A percentile compares a stretch with the other conserved stretches of the same genome.
Evolutionary conservation across 2,113 vertebrate species (phyloP).

Genomic region (Patagioenas fasciata): DNA sequence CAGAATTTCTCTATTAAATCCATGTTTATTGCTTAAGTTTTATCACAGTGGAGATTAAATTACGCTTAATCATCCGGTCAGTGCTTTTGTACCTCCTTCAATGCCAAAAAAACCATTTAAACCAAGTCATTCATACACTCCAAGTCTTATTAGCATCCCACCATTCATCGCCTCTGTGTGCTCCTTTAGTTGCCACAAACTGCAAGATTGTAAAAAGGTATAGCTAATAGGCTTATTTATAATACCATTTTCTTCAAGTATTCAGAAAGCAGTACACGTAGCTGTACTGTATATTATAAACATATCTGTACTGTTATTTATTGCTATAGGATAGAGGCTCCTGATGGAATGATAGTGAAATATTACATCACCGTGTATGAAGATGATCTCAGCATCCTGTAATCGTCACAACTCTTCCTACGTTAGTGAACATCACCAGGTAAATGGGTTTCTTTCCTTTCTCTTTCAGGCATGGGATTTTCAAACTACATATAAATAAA

Average conservation of each 20-base stretch:
- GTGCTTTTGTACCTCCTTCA: conserved; percentile 74
- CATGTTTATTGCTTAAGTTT: conserved; percentile 80
- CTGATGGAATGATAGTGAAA: conserved; percentile 75
- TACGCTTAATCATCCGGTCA: conserved; percentile 74
- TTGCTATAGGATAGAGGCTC: conserved; percentile 76
- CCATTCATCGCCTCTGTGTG: conserved; percentile 80
- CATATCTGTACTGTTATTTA: conserved; percentile 65
- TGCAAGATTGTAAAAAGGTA: conserved; percentile 75
- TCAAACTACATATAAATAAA: conserved; percentile 79
- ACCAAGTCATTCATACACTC: conserved; percentile 77
- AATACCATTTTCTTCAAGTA: conserved; percentile 83
- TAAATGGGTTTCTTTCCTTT: conserved; percentile 23
- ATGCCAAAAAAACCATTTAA: conserved; percentile 71
- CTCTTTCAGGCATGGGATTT: conserved; percentile 58
- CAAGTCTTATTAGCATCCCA: conserved; percentile 65
- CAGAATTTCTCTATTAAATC: conserved; percentile 76
- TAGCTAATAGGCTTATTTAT: conserved; percentile 60
- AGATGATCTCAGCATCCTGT: conserved; percentile 68
- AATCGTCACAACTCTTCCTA: conserved; percentile 59
- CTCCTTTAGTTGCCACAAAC: conserved; percentile 55
- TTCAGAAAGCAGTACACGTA: conserved; percentile 68
- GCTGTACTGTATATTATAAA: conserved; percentile 68
- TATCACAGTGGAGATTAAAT: conserved; percentile 81
- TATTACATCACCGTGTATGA: conserved; percentile 73
- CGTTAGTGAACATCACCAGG: conserved; percentile 62